phyloP scores from a whole-genome alignment of 2,113 vertebrate species.

The Prionailurus bengalensis region DNA sequence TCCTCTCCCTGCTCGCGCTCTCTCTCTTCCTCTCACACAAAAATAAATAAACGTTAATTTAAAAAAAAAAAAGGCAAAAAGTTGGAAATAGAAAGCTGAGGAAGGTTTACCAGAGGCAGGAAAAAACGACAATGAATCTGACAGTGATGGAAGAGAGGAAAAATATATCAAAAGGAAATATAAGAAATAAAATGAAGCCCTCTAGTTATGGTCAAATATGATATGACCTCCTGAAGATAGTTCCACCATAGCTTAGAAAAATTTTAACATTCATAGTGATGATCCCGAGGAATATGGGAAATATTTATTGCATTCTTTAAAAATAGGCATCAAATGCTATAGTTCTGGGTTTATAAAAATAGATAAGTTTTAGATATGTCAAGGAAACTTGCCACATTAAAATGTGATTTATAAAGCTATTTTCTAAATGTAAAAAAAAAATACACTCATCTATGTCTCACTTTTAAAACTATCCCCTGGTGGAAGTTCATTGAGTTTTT shows the following conservation, averaged over 20 bases:
- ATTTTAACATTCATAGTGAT: background rate
- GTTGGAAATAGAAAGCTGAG: background rate
- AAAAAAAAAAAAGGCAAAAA: background rate
- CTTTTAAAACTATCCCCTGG: background rate
- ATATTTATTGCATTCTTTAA: background rate
- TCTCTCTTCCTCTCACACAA: too few species aligned
- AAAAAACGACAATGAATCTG: background rate
- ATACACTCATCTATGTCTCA: background rate
- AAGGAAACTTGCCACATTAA: background rate
- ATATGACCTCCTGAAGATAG: background rate
- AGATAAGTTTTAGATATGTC: background rate
- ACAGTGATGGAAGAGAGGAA: background rate
- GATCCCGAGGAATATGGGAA: background rate
- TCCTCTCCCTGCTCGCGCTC: too few species aligned
- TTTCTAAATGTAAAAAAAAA: conserved; percentile 29
- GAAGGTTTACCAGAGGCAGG: background rate
- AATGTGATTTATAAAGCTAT: background rate
- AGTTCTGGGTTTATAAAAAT: background rate
- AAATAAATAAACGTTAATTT: too few species aligned
- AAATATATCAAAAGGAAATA: background rate
- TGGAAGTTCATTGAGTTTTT: conserved; percentile 40
- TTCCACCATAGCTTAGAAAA: background rate
- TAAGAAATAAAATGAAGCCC: conserved; percentile 14
- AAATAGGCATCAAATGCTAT: background rate
- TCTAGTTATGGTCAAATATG: background rate